Evolutionary conservation across 2,888 invertebrate species (phyloP), one percentile per base, ranked within the genome.

Genomic region (Neoaliturus tenellus): DNA sequence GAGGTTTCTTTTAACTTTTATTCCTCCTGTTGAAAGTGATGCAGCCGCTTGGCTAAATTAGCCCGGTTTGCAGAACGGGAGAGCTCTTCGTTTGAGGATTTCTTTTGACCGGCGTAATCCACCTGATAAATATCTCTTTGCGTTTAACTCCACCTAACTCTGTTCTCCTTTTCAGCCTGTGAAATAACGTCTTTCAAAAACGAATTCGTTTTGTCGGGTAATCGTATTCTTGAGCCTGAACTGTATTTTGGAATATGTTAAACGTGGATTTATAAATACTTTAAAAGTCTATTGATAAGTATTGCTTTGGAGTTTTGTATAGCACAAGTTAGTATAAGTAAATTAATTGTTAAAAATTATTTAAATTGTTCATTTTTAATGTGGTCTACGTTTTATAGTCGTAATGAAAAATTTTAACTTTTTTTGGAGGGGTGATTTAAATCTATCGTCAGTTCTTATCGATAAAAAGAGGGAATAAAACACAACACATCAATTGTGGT

Each of bases 61-160:
- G 44, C 75, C 75, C 23, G 39, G 44, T 75, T 75, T 75, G 25
- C 44, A 14, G 35, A 75, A 75, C 71, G 12, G 75, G 39, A 75
- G 44, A 28, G 75, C 44, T 44, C 75, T 75, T 75, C 75, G 75
- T 75, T 75, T 75, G 75, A 75, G 48, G 44, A 75, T 75, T 75
- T 75, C 75, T 75, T 75, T 75, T 44, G 48, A 28, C 20, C 69
- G 69, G 25, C 48, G 41, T 75, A 75, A 75, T 75, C 75, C 39
- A 48, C 44, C 44, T 44, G 75, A 75, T 75, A 75, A 75, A 75
- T 44, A 75, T 75, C 75, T 75, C 69, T 39, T 69, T 33, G 69
- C 69, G 23, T 69, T 39, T 35, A 69, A 39, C 69, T 23, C 33
- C 8, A 69, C 69, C 8, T 69, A 28, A 28, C 62, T 62, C 28